Base-by-base conservation (phyloP, 2,888 invertebrate genomes). In the Xylocampa areola region DNA sequence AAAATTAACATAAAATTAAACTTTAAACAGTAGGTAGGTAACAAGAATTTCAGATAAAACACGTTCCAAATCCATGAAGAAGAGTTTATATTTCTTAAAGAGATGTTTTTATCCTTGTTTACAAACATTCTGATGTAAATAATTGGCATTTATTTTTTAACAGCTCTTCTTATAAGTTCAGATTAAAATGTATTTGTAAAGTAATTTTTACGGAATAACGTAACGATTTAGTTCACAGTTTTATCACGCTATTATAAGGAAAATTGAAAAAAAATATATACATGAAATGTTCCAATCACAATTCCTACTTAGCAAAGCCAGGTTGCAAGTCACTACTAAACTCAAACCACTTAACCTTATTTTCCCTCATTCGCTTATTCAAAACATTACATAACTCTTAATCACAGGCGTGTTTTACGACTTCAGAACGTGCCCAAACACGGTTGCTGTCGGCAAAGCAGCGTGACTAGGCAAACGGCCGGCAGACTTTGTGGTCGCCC, bases 391-490 rank as follows among this genome's bases (percentile, higher is more conserved):
- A 14, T 36, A 44, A 55, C 19, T 35, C 39, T 36, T 23, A 48
- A 25, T 25, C 8, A 25, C 2, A 13, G 35, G 25, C 40, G 8
- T 43, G 47, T 45, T 63, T 69, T 66, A 71, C 53, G 67, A 57
- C 40, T 19, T 16, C 33, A 33, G 41, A 52, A 68, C 68, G 68
- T 72, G 68, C 65, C 57, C 54, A 53, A 59, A 60, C 64, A 60
- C 29, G 44, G 33, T 45, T 21, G 29, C 19, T 48, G 49, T 32
- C 39, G 58, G 69, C 65, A 75, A 60, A 62, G 57, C 67, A 61
- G 43, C 68, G 48, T 73, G 73, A 73, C 70, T 61, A 23, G 47
- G 64, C 69, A 57, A 69, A 57, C 44, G 32, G 23, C 36, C 37
- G 17, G 61, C 57, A 43, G 19, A 33, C 64, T 63, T 55, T 63